These are phyloP conservation scores for Clanis bilineata DNA, from an alignment of 2,888 invertebrate species.

Conservation along the genomic window DNA sequence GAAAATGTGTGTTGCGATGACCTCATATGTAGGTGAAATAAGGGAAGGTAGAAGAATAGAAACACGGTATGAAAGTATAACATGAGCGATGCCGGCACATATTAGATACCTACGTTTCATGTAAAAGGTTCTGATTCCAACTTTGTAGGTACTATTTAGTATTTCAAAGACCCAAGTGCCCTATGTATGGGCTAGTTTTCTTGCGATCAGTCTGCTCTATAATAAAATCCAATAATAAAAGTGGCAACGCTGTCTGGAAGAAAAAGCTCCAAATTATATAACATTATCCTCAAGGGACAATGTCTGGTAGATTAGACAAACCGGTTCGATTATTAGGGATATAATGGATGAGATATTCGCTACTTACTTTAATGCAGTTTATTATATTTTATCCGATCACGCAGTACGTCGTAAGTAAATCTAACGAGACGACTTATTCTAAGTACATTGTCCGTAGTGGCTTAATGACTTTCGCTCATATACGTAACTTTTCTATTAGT, in stretches of 20 bases:
- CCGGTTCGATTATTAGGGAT: neutral
- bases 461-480: conserved; percentile 1
- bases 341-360: too few species aligned
- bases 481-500: conserved; percentile 12
- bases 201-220: neutral
- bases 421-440: neutral
- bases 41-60: too few species aligned
- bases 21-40: too few species aligned
- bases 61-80: too few species aligned
- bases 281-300: neutral
- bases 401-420: neutral
- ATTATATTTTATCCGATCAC: too few species aligned
- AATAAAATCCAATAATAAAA: conserved; percentile 3
- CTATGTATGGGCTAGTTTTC: neutral
- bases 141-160: too few species aligned
- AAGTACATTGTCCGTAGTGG: neutral
- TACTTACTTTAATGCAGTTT: too few species aligned
- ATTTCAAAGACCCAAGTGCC: neutral
- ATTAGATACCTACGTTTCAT: too few species aligned
- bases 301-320: neutral
- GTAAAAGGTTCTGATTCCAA: too few species aligned
- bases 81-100: too few species aligned
- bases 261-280: neutral
- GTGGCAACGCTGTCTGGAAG: neutral
- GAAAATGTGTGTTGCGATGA: too few species aligned